phyloP scores from a whole-genome alignment of 2,888 invertebrate species.

The Oscheius myriophilus region DNA sequence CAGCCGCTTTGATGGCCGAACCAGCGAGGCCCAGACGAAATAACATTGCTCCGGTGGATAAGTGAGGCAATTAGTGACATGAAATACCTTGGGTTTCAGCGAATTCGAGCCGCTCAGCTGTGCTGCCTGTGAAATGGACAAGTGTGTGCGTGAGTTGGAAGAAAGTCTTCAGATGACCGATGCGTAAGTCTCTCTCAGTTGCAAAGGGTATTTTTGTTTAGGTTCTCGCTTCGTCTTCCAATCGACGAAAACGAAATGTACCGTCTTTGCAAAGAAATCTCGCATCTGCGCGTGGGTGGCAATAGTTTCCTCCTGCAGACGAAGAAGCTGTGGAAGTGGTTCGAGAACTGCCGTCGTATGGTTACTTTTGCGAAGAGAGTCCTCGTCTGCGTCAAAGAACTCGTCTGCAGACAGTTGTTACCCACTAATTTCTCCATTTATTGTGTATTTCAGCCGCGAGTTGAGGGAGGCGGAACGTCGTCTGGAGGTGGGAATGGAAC shows the following conservation, averaged over 20 bases:
- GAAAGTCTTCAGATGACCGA: not conserved
- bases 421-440: not conserved
- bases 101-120: not conserved
- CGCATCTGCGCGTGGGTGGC: not conserved
- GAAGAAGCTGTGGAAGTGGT: conserved; percentile 22
- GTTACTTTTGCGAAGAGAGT: conserved; percentile 3
- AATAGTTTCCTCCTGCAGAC: not conserved
- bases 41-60: not conserved
- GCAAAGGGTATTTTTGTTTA: not conserved
- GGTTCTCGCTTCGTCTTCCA: not conserved
- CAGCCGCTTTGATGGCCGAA: not conserved
- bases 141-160: not conserved
- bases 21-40: too few relatives aligned
- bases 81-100: not conserved
- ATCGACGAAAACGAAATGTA: conserved; percentile 9
- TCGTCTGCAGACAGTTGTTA: conserved; percentile 17
- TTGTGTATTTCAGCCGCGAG: conserved; percentile 5
- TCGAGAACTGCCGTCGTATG: conserved; percentile 13
- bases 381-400: conserved; percentile 11
- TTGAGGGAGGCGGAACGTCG: conserved; percentile 9
- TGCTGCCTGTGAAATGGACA: conserved; percentile 11
- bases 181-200: not conserved
- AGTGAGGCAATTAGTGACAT: not conserved
- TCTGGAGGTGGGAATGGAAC: conserved; percentile 5
- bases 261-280: not conserved